Evolutionary conservation across 2,113 vertebrate genomes (phyloP).

Genomic region (Casuarius casuarius): DNA sequence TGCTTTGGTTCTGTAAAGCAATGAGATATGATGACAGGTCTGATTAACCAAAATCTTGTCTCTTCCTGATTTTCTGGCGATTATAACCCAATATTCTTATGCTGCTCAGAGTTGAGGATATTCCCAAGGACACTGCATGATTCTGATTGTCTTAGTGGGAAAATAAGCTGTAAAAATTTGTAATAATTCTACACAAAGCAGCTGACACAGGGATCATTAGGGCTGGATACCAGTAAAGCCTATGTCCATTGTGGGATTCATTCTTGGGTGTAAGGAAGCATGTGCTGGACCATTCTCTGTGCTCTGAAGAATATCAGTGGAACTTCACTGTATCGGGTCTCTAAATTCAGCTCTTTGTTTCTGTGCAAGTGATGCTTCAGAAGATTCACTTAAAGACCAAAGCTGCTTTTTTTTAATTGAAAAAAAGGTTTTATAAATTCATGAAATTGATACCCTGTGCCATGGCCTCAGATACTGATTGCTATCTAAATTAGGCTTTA

Average conservation of each 20-base stretch:
- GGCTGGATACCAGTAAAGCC: not conserved
- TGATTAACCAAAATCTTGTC: not conserved
- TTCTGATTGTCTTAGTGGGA: not conserved
- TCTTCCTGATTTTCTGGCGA: not conserved
- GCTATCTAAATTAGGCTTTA: not conserved
- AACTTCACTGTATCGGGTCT: not conserved
- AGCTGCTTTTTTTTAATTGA: not conserved
- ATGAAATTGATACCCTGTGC: not conserved
- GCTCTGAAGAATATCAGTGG: not conserved
- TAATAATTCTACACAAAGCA: not conserved
- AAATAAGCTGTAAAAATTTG: not conserved
- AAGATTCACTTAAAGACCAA: not conserved
- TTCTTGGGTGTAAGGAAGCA: not conserved
- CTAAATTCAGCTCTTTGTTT: not conserved
- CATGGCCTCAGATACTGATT: not conserved
- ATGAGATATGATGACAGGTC: not conserved
- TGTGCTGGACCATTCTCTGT: not conserved
- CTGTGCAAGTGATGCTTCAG: not conserved
- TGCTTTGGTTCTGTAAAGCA: not conserved
- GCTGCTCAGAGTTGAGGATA: not conserved
- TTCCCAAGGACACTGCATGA: not conserved
- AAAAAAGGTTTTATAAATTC: not conserved
- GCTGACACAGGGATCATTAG: not conserved
- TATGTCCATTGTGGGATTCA: not conserved
- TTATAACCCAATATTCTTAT: not conserved